Base-by-base conservation (phyloP, 1,140 invertebrate genomes). In the Drosophila tropicalis region DNA sequence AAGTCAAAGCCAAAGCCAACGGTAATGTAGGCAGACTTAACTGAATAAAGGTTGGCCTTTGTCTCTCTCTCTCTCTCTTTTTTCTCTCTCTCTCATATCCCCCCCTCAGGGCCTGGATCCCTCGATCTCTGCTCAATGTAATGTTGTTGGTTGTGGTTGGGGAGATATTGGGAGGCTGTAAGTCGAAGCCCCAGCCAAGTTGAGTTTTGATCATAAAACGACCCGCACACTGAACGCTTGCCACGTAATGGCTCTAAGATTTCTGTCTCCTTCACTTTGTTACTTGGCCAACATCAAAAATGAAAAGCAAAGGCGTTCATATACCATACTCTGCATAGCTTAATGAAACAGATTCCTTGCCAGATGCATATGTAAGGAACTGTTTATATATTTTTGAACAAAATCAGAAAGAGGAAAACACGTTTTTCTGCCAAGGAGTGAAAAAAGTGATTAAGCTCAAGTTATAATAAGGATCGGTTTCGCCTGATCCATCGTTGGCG, bases 311-410 rank as follows among this genome's bases (percentile, higher is more conserved):
- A 71, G 71, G 70, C 56, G 68, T 80, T 66, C 55, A 40, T 64
- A 67, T 41, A 39, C 62, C 55, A 66, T n/a, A 64, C 58, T 47
- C 44, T 19, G 19, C 7, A 17, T 17, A 47, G 10, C 17, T 47
- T 47, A 44, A 44, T 17, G 5, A 17, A 44, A 44, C 12, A 44
- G 36, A 39, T 17, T 25, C 40, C 39, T 54, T 62, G 40, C 10
- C 58, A 10, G 56, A 13, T 62, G 19, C 70, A 10, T 22, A 36
- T 55, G 25, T 40, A 61, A 41, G 44, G 25, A 58, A 54, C 40
- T 65, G 41, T 72, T 81, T 64, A 67, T 85, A 70, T 82, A 85
- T 86, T 79, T 79, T 79, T 86, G 78, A 22, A 39, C 36, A 39
- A 39, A 39, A 39, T 22, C 29, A 29, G 5, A 29, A 22, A 22